A percentile compares a stretch with the other conserved stretches of the same genome.
These are phyloP conservation scores for Thera obeliscata DNA, from an alignment of 2,888 invertebrate species.

Conservation along the genomic window DNA sequence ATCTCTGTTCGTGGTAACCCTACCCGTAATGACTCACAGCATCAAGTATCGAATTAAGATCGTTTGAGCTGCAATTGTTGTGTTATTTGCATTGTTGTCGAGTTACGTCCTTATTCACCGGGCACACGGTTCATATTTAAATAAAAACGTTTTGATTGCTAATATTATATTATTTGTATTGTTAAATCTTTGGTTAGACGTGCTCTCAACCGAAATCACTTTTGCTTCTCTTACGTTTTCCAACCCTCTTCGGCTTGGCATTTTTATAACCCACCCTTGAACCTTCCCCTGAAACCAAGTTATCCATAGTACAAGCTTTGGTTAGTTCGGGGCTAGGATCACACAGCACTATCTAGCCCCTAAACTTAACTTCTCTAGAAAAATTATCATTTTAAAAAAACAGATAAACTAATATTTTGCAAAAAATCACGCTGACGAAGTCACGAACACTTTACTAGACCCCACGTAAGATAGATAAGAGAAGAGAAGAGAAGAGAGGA, in stretches of 20 bases:
- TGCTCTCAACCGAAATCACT: neutral
- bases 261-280: too few species aligned
- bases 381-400: too few species aligned
- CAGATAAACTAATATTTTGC: too few species aligned
- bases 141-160: neutral
- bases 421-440: too few species aligned
- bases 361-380: too few species aligned
- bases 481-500: too few species aligned
- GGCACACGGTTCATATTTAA: slow-evolving; percentile 10
- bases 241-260: neutral
- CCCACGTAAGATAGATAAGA: too few species aligned
- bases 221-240: neutral
- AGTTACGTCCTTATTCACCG: slow-evolving; percentile 14
- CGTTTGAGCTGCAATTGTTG: slow-evolving; percentile 40
- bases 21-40: slow-evolving; percentile 31
- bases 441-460: too few species aligned
- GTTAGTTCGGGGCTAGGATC: too few species aligned
- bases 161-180: slow-evolving; percentile 3
- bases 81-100: slow-evolving; percentile 18
- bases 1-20: neutral
- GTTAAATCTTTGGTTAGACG: slow-evolving; percentile 3
- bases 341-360: too few species aligned
- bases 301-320: too few species aligned
- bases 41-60: slow-evolving; percentile 41
- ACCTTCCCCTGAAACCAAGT: too few species aligned